Percentiles rank a stretch among this genome's conserved stretches.
Evolutionary conservation across 2,888 invertebrate genomes (phyloP).

Genomic region (Metallyticus violacea): DNA sequence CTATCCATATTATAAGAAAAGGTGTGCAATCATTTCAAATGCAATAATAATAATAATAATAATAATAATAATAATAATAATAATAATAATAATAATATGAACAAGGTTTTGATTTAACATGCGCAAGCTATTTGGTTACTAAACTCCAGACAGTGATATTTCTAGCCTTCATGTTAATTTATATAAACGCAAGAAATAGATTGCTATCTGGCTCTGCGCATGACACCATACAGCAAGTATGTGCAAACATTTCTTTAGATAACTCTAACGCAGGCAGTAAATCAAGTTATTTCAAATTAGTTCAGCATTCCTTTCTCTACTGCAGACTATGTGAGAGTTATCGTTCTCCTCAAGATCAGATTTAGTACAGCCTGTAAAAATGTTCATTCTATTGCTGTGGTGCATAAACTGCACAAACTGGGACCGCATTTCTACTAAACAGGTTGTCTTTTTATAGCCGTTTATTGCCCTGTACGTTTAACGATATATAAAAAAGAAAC

Average conservation of each 20-base stretch:
- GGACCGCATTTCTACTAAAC: neutral
- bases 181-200: neutral
- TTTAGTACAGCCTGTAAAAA: neutral
- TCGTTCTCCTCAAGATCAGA: neutral
- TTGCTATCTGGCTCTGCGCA: neutral
- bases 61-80: too few species aligned
- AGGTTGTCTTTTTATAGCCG: neutral
- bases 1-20: too few species aligned
- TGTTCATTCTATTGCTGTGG: neutral
- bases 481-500: neutral
- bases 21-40: too few species aligned
- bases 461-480: neutral
- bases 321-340: too few species aligned
- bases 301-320: neutral
- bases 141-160: neutral
- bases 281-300: neutral
- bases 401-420: neutral
- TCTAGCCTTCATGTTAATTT: neutral
- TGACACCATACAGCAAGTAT: neutral
- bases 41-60: too few species aligned
- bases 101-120: neutral
- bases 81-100: too few species aligned
- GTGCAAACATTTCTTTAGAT: neutral
- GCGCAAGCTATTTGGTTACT: neutral
- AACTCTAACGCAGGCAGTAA: neutral